Base-by-base conservation (phyloP, 2,113 vertebrate genomes). In the Grus americana region DNA sequence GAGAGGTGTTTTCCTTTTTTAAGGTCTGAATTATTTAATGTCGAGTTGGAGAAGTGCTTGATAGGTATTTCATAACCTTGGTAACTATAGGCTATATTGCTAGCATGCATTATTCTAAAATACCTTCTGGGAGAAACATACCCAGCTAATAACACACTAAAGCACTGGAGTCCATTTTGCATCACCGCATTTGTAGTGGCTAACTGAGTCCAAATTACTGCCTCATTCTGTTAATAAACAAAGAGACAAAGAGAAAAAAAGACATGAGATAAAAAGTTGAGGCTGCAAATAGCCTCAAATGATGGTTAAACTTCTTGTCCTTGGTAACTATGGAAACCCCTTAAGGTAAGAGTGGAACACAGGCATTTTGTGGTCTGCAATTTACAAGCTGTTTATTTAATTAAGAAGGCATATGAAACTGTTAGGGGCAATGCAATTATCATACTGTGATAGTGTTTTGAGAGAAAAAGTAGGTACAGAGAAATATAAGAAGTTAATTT, bases 291-390 rank as follows among this genome's bases (percentile, higher is more conserved):
- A 96, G 95, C 92, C 89, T 96, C 11, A 97, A 98, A 96, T 57
- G 91, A 81, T 98, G 96, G 97, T 95, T 98, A 98, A 98, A 98
- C 90, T 97, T 98, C 94, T 97, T 98, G 97, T 98, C 95, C 97
- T 96, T 88, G 68, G 98, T 99, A 98, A 96, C 98, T 98, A 99
- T 99, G 98, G 98, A 98, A 99, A 99, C 98, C 93, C 92, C 95
- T 97, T 97, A 98, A 98, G 97, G 98, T 98, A 97, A 95, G 95
- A 97, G 92, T 62, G 47, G 93, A 97, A 96, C 83, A 94, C 63
- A 96, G 91, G 95, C 82, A 94, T 96, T 97, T 97, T 96, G 95
- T 92, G 97, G 92, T 93, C 95, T 94, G 92, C 87, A 95, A 87
- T 98, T 97, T 97, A 95, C 94, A 97, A 96, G 97, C 96, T 98